Evolutionary conservation across 2,113 vertebrate species (phyloP), one percentile per base, ranked within the genome.

Genomic region (Sceloporus tristichus): DNA sequence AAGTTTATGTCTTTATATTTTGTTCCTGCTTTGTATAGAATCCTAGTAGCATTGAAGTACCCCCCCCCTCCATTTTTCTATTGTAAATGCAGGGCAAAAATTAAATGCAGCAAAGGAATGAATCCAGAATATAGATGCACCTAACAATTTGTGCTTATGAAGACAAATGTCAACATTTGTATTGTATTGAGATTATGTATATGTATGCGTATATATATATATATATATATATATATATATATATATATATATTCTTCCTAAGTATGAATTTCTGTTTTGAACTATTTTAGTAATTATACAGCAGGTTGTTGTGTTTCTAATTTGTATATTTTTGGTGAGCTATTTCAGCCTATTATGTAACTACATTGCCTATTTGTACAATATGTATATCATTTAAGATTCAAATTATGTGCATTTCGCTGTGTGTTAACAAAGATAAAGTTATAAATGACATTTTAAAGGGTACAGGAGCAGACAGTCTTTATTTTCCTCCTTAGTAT

Each of bases 241-340:
- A 34, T 34, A 34, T 34, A 34, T 88, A 1, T 79, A 76, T 92
- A 34, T 91, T 71, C 92, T 82, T 89, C 65, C 80, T 93, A 91
- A 92, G 79, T 2, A 21, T 25, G 42, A 93, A 88, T 92, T 54
- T n/a, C 79, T 90, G 90, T 78, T 78, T 85, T 79, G 76, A 94
- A 66, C 65, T 56, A 92, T 88, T 90, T 91, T 75, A 91, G 76
- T 93, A 93, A 91, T 89, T 94, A 29, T 92, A 77, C 9, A 89
- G 34, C 90, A 25, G 14, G 59, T 27, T 76, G 2, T 59, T 76
- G 5, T 3, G 48, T 27, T 87, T 87, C 73, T 88, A 84, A 87
- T 85, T 82, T n/a, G 1, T 91, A 68, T 93, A 95, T 95, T 93
- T 59, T 92, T 94, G 81, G 79, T 85, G 48, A 93, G 48, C n/a